These are phyloP conservation scores for Panzeria rudis DNA, from an alignment of 2,888 invertebrate genomes.

Conservation along the genomic window DNA sequence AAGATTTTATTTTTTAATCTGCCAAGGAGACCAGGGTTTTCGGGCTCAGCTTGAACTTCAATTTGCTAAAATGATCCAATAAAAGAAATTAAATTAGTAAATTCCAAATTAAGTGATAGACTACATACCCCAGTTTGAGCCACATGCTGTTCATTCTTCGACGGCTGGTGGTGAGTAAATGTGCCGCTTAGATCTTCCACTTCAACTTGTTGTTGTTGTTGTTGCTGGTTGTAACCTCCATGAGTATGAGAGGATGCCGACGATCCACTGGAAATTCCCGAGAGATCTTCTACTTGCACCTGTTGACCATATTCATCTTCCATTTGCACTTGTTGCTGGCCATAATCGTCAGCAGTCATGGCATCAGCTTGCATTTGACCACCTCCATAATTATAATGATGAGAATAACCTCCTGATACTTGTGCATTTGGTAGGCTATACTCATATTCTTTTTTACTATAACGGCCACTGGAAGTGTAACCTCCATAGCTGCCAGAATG, in stretches of 20 bases:
- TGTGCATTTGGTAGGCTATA: background rate
- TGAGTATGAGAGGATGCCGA: conserved; percentile 29
- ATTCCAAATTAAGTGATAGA: background rate
- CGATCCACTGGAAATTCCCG: background rate
- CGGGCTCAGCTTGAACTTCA: conserved; percentile 76
- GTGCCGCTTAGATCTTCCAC: conserved; percentile 71
- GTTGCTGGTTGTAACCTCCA: conserved; percentile 30
- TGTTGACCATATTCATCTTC: conserved; percentile 74
- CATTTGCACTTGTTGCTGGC: conserved; percentile 75
- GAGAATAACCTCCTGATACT: conserved; percentile 36
- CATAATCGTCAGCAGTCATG: conserved; percentile 68
- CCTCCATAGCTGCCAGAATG: conserved; percentile 65
- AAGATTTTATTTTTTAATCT: conserved; percentile 78
- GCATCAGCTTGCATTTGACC: conserved; percentile 31
- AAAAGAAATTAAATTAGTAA: background rate
- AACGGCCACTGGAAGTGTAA: conserved; percentile 62
- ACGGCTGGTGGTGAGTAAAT: conserved; percentile 37
- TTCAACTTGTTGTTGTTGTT: conserved; percentile 70
- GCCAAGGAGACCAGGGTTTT: conserved; percentile 75
- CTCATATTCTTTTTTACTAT: conserved; percentile 22
- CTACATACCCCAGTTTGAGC: conserved; percentile 47
- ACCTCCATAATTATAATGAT: conserved; percentile 13
- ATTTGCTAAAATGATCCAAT: conserved; percentile 70
- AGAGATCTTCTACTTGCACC: conserved; percentile 60
- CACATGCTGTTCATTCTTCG: conserved; percentile 58